These are phyloP conservation scores for Parus major DNA, from an alignment of 2,113 vertebrate genomes.

Conservation along the genomic window DNA sequence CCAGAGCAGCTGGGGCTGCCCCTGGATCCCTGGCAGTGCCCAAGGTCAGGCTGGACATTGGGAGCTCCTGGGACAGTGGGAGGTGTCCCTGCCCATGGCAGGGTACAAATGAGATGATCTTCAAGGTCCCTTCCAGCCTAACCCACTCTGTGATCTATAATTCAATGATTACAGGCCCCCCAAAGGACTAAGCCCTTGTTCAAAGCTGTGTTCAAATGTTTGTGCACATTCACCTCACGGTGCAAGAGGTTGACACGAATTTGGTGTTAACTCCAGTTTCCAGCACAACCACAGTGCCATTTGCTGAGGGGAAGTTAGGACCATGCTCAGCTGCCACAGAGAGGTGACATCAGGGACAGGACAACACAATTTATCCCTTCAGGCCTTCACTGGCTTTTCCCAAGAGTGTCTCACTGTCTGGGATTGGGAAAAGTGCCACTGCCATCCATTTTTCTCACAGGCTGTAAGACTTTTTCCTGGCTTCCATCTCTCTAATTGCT, in stretches of 20 bases:
- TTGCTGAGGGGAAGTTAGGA: background rate
- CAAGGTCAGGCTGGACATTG: background rate
- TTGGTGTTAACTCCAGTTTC: background rate
- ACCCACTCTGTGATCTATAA: background rate
- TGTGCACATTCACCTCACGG: accelerated
- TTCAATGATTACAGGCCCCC: background rate
- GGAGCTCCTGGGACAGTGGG: background rate
- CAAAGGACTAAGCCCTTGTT: background rate
- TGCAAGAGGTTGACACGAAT: background rate
- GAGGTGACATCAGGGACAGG: background rate
- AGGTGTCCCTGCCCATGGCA: background rate
- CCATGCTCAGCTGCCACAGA: background rate
- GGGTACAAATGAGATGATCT: too few species aligned
- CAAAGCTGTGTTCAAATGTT: accelerated
- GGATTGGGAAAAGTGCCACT: background rate
- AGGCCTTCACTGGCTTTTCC: background rate
- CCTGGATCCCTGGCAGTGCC: background rate
- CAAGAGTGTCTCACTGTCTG: background rate
- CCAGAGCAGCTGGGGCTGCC: background rate
- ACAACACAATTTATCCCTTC: background rate
- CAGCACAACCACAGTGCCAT: background rate
- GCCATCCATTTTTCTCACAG: background rate
- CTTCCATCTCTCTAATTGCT: background rate
- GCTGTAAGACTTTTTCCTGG: background rate
- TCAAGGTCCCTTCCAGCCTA: background rate